Evolutionary conservation across 2,888 invertebrate genomes (phyloP), one percentile per base, ranked within the genome.

Genomic region (Fissipunctia ypsillon): DNA sequence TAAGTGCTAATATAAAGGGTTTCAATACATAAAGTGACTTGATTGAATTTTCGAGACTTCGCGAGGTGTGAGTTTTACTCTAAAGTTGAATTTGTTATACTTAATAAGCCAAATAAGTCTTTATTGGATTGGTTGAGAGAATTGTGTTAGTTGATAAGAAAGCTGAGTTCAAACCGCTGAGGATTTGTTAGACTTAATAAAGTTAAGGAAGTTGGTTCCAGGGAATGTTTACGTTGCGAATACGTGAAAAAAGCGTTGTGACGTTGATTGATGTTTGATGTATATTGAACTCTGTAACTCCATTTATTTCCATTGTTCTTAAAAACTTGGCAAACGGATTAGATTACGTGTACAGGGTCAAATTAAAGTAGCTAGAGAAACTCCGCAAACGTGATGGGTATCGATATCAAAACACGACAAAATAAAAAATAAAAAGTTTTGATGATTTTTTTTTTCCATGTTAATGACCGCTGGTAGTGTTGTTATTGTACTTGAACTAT

Each of bases 1-100:
- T 71, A 73, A 84, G 59, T 41, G 59, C 57, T 41, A 14, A 50
- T 67, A 63, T 56, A 73, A 83, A 63, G 66, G 16, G 79, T 74
- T 82, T 83, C 77, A 79, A 87, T 69, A 84, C 83, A 80, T 80
- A 77, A 87, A 80, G 76, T 80, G 82, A 81, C 82, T 87, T 84
- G 67, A 84, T 83, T 81, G 68, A 78, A 81, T 73, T 84, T 80
- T 50, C 50, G 61, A 31, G 56, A 71, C 64, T 74, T 67, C 2
- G 50, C 9, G 31, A 80, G 77, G 82, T 78, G 69, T 56, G 66
- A 72, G 7, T n/a, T 66, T 73, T 35, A 9, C 9, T 45, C 43
- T 61, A 22, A 78, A 78, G 56, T 78, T 63, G 35, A 57, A 28
- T 69, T 72, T 60, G 65, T 59, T 41, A 63, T 56, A 57, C 50